Percentiles rank a stretch among this genome's conserved stretches.
Conservation (phyloP, 2,113 vertebrate genomes). For the Arizona elegans region DNA sequence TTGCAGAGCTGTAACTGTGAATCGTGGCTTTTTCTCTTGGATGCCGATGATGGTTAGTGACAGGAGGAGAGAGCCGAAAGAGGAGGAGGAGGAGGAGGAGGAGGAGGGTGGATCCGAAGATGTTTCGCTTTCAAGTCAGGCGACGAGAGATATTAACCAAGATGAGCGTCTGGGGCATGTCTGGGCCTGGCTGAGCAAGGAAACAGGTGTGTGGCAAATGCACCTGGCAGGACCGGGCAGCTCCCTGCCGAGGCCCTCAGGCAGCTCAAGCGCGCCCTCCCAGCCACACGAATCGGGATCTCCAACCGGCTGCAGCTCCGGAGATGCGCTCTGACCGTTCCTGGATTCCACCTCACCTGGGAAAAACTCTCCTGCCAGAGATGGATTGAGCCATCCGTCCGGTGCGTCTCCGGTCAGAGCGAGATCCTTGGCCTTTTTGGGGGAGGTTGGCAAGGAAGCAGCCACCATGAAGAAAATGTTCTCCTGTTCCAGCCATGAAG, state of each 20-base stretch:
- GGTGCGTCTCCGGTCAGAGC: too few species aligned
- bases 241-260: not conserved
- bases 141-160: not conserved
- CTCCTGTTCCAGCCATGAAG: constrained; percentile 73
- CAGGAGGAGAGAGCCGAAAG: not conserved
- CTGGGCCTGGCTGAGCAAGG: not conserved
- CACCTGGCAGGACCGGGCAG: not conserved
- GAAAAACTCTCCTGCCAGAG: rapidly evolving
- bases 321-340: not conserved
- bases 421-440: not conserved
- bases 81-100: not conserved
- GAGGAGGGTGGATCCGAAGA: not conserved
- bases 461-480: constrained; percentile 72
- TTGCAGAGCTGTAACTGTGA: not conserved
- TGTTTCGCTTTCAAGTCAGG: not conserved
- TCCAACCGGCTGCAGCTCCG: not conserved
- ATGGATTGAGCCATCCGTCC: too few species aligned
- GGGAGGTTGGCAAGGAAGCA: not conserved
- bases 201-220: constrained; percentile 8
- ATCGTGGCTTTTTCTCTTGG: not conserved
- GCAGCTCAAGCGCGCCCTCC: not conserved
- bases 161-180: constrained; percentile 16
- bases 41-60: not conserved
- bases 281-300: too few species aligned
- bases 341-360: not conserved